phyloP scores from a whole-genome alignment of 2,113 vertebrate species.

The Micromys minutus region DNA sequence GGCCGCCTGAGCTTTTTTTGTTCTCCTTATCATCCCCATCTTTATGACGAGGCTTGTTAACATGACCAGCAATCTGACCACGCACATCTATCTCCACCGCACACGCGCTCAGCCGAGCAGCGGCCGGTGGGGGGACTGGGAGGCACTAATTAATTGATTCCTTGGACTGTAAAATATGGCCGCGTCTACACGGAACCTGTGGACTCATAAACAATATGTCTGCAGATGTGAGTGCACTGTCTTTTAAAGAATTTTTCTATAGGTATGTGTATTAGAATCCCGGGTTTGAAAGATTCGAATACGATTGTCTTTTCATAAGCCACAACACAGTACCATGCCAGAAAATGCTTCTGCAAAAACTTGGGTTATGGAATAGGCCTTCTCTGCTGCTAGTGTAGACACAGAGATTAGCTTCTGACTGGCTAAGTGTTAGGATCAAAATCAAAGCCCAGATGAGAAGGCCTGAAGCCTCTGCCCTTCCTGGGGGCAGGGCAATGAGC shows the following conservation, averaged over 20 bases:
- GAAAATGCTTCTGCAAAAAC: constrained; percentile 35
- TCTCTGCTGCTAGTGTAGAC: not conserved
- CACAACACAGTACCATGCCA: not conserved
- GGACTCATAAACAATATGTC: constrained; percentile 81
- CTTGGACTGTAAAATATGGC: constrained; percentile 85
- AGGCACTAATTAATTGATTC: constrained; percentile 88
- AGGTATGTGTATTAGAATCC: constrained; percentile 9
- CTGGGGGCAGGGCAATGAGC: not conserved
- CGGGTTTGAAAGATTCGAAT: constrained; percentile 35
- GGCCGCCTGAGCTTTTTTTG: not conserved
- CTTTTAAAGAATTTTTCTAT: constrained; percentile 60
- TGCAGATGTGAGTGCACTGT: constrained; percentile 53
- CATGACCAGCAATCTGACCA: constrained; percentile 82
- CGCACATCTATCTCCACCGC: constrained; percentile 84
- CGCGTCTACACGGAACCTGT: constrained; percentile 79
- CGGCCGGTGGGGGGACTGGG: constrained; percentile 67
- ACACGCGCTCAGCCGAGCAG: constrained; percentile 80
- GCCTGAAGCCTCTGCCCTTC: not conserved
- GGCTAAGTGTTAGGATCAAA: not conserved
- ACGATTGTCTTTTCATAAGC: constrained; percentile 33
- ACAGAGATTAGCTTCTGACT: not conserved
- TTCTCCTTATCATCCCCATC: constrained; percentile 86
- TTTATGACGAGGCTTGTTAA: constrained; percentile 88
- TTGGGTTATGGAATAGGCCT: not conserved
- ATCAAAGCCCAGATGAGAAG: not conserved